These are phyloP conservation scores for Turritopsis dohrnii DNA, from an alignment of 30 jellyfish, hydroid and myxozoan genomes.

Conservation along the genomic window DNA sequence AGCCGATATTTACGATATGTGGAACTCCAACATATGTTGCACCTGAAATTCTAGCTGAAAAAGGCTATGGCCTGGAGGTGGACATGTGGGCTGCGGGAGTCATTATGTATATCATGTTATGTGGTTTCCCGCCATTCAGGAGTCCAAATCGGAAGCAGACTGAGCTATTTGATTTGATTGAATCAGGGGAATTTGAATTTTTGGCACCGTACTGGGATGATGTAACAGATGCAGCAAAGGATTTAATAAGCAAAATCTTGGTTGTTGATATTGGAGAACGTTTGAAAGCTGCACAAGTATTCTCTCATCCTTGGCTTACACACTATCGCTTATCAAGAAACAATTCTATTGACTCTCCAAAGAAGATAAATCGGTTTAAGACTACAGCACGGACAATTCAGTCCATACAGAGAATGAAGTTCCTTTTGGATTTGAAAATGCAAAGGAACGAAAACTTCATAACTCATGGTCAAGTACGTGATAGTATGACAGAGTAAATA, in stretches of 20 bases:
- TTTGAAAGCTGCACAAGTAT: conserved; percentile 63
- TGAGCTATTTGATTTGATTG: conserved; percentile 84
- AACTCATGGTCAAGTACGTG: neutral
- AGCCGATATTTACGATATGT: conserved; percentile 89
- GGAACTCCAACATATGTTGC: conserved; percentile 99
- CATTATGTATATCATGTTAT: conserved; percentile 85
- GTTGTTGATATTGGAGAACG: conserved; percentile 67
- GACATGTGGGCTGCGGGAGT: conserved; percentile 99
- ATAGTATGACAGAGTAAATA: neutral
- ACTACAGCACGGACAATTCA: neutral
- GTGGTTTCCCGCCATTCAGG: conserved; percentile 99
- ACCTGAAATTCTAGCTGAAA: conserved; percentile 88
- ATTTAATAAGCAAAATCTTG: conserved; percentile 56
- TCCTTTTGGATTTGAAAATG: conserved; percentile 5
- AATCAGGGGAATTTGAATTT: conserved; percentile 73
- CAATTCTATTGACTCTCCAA: conserved; percentile 16
- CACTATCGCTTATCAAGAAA: conserved; percentile 22
- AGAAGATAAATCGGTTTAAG: neutral
- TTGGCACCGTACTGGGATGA: conserved; percentile 93
- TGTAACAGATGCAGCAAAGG: conserved; percentile 76
- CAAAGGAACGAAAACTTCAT: conserved; percentile 11
- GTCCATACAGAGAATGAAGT: conserved; percentile 10
- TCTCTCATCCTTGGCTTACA: conserved; percentile 74
- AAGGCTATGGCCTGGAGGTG: conserved; percentile 93
- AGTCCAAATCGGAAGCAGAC: conserved; percentile 87